Evolutionary conservation across 2,888 invertebrate genomes (phyloP), one percentile per base, ranked within the genome.

Genomic region (Cyclophora punctaria): DNA sequence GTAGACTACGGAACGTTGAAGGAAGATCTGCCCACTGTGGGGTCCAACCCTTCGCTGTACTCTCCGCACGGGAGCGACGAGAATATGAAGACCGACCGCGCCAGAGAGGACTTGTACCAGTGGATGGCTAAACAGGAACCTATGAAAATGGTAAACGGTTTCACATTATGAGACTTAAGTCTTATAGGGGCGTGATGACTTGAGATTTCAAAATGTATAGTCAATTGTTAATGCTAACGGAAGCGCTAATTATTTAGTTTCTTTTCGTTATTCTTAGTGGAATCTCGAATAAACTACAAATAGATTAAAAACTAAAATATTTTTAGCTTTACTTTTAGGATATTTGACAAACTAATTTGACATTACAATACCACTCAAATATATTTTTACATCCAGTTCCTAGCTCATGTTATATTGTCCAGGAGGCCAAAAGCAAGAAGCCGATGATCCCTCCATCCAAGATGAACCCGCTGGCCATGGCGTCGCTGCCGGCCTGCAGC

Each of bases 41-140:
- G 94, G 0, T 95, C 95, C 0, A 91, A 94, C 66, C 92, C 92
- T 3, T 91, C 91, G 0, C 78, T 90, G 46, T 87, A 82, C 64
- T 91, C 91, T 0, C 89, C 90, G 0, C 84, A 83, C 57, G 81
- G 83, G 44, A 85, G 87, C 60, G 86, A 84, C 42, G 90, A 90
- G 57, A 87, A 90, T 57, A 78, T 89, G 2, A 83, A 82, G 59
- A 88, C 80, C 59, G 83, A 91, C 44, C 92, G 92, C 64, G 90
- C 91, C 20, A 91, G 92, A n/a, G 96, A 96, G 71, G 97, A 98
- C 80, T 87, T 98, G 44, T 98, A 98, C 78, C 95, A 95, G 64
- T 98, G 98, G 98, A 98, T 98, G 98, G 96, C 96, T 2, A 95
- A 96, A 66, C 97, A 98, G 68, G 95, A 96, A 64, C 91, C 82